Evolutionary conservation across 2,113 vertebrate species (phyloP).

Genomic region (Neogobius melanostomus): DNA sequence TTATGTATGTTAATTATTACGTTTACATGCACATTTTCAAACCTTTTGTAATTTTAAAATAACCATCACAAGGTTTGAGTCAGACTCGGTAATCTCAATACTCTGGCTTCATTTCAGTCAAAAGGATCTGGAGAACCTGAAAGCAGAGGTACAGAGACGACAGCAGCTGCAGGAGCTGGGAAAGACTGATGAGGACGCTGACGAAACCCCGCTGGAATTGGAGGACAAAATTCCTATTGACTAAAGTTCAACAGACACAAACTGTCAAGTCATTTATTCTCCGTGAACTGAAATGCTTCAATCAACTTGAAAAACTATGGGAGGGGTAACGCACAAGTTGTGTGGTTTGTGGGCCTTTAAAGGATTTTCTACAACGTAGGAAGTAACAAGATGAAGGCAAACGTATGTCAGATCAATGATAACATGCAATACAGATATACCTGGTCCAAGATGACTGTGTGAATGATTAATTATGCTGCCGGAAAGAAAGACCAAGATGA

Average conservation of each 20-base stretch:
- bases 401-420: constrained; percentile 46
- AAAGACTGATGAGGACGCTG: constrained; percentile 76
- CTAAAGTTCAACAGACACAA: constrained; percentile 54
- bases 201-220: constrained; percentile 66
- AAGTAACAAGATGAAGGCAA: constrained; percentile 32
- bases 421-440: constrained; percentile 59
- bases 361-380: constrained; percentile 50
- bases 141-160: constrained; percentile 93
- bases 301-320: constrained; percentile 62
- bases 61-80: not conserved
- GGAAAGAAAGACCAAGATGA: constrained; percentile 58
- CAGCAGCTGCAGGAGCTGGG: constrained; percentile 90
- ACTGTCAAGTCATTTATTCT: constrained; percentile 64
- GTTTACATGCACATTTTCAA: too few species aligned
- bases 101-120: constrained; percentile 75
- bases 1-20: too few species aligned
- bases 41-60: not conserved
- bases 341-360: constrained; percentile 50
- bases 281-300: constrained; percentile 60
- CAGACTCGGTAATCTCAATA: not conserved
- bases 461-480: constrained; percentile 30
- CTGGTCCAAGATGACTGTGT: constrained; percentile 23
- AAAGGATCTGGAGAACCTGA: constrained; percentile 97
- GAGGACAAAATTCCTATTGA: constrained; percentile 74
- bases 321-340: constrained; percentile 54